These are phyloP conservation scores for Mixornis gularis DNA, from an alignment of 2,113 vertebrate genomes.

Conservation along the genomic window DNA sequence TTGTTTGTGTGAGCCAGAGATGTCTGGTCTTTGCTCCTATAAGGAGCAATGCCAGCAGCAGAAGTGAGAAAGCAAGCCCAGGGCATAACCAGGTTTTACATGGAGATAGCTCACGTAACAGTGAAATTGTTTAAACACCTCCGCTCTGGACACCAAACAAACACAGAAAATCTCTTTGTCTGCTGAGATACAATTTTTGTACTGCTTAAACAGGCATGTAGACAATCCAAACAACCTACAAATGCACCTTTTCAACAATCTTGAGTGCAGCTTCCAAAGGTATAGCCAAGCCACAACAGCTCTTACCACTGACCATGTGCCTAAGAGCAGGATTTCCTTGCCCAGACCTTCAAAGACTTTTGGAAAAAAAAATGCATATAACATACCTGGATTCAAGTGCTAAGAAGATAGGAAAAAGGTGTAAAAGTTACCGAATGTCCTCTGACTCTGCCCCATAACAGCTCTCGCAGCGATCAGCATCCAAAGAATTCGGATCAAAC, in stretches of 20 bases:
- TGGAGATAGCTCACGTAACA: accelerated
- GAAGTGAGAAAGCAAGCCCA: background rate
- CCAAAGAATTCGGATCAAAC: slow-evolving; percentile 87
- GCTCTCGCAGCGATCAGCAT: slow-evolving; percentile 92
- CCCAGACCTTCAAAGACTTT: background rate
- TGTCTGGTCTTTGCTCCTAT: background rate
- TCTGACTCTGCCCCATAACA: slow-evolving; percentile 95
- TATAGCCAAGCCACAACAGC: background rate
- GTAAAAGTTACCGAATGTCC: slow-evolving; percentile 83
- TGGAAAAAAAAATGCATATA: background rate
- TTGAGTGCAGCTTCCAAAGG: background rate
- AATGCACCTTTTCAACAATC: background rate
- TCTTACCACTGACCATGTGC: background rate
- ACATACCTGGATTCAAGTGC: background rate
- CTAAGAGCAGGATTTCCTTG: background rate
- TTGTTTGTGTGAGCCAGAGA: background rate
- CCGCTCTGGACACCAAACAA: background rate
- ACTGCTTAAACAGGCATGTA: background rate
- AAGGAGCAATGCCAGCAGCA: background rate
- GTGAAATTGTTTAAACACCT: background rate
- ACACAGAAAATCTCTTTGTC: background rate
- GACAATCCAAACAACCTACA: background rate
- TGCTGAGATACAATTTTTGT: background rate
- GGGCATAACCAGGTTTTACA: background rate
- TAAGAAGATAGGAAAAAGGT: background rate